Evolutionary conservation across 2,797 vertebrate genomes (phyloP).

Genomic region (Cephalopachus bancanus): DNA sequence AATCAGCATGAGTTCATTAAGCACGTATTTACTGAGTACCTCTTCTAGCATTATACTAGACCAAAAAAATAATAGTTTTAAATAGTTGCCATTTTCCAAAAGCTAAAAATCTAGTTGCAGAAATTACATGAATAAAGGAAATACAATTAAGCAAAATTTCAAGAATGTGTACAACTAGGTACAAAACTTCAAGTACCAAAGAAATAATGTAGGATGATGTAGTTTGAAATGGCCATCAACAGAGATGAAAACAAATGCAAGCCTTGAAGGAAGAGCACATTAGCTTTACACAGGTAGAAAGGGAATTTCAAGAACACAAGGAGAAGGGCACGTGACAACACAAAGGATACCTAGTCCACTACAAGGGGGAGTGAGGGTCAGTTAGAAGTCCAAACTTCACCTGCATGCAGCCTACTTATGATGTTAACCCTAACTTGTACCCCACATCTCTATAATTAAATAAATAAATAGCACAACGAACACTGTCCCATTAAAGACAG

Average conservation of each 20-base stretch:
- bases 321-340: too few species aligned
- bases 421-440: too few species aligned
- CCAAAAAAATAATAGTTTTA: slow-evolving; percentile 18
- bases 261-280: slow-evolving; percentile 15
- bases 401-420: too few species aligned
- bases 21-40: slow-evolving; percentile 32
- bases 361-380: too few species aligned
- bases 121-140: slow-evolving; percentile 58
- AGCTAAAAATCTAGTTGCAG: slow-evolving; percentile 48
- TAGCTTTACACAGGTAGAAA: slow-evolving; percentile 13
- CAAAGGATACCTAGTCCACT: too few species aligned
- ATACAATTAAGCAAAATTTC: slow-evolving; percentile 57
- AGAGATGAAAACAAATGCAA: neutral
- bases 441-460: too few species aligned
- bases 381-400: too few species aligned
- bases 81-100: slow-evolving; percentile 52
- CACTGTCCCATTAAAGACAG: neutral
- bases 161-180: slow-evolving; percentile 17
- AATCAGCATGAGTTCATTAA: slow-evolving; percentile 38
- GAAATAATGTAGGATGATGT: neutral
- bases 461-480: neutral
- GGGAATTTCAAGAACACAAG: slow-evolving; percentile 53
- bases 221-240: slow-evolving; percentile 8
- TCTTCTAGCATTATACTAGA: slow-evolving; percentile 43
- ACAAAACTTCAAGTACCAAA: slow-evolving; percentile 10